A percentile compares a stretch with the other conserved stretches of the same genome.
Conservation (phyloP, 2,797 vertebrate genomes). For the Mormyrus hasselquistii region DNA sequence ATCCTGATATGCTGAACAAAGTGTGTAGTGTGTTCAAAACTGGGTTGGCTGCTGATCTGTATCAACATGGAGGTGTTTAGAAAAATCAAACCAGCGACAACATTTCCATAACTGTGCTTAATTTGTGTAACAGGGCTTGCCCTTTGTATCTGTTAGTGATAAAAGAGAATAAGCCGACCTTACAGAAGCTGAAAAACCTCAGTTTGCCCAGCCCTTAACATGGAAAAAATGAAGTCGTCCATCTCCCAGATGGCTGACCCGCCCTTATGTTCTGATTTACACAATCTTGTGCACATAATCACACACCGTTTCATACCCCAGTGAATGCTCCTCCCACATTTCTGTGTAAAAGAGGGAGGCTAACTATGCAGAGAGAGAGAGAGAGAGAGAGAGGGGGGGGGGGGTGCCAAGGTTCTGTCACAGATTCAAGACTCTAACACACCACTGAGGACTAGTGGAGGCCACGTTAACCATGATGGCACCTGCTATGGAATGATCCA, state of each 20-base stretch:
- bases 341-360: neutral
- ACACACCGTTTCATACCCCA: neutral
- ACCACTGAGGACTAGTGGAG: neutral
- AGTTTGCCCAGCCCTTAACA: neutral
- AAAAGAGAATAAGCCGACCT: neutral
- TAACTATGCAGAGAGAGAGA: neutral
- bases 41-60: neutral
- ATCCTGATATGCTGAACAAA: neutral
- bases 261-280: neutral
- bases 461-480: neutral
- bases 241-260: neutral
- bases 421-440: neutral
- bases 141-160: neutral
- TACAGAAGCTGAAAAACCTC: neutral
- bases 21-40: neutral
- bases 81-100: neutral
- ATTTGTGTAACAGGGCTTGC: neutral
- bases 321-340: conserved; percentile 5
- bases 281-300: neutral
- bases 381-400: neutral
- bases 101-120: neutral
- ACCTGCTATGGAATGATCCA: conserved; percentile 4
- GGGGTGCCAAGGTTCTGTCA: neutral
- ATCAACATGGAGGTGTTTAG: neutral
- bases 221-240: neutral